Evolutionary conservation across 2,888 invertebrate species (phyloP), one percentile per base, ranked within the genome.

Genomic region (Gasteruption jaculator): DNA sequence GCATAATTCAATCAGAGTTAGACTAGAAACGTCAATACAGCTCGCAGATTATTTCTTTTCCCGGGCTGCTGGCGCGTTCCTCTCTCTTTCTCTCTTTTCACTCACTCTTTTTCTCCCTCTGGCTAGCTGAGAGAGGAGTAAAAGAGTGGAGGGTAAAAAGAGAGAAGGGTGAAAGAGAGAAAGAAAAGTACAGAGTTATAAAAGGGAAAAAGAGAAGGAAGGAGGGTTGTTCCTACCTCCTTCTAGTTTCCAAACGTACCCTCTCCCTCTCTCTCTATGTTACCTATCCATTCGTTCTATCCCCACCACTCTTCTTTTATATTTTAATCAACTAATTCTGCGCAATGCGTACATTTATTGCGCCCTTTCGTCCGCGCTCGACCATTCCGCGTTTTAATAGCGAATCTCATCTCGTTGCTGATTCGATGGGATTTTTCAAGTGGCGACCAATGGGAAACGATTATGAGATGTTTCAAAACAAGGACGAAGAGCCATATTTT

Each of bases 11-110:
- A 70, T 70, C 70, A 70, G 68, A 69, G 69, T 70, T 69, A 69
- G 70, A 70, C 70, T 70, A 70, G 69, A 70, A 70, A 70, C 70
- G 70, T 70, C 70, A 70, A 70, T 70, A 70, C 68, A 70, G 70
- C 70, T 70, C 68, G 68, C 68, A 69, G 70, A 70, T 70, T 70
- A 69, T 69, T 70, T 70, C 68, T 67, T 67, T 67, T 65, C 67
- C 67, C 67, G 67, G 66, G 66, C 64, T 58, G 61, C 58, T 59
- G 52, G 51, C 56, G 53, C 53, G 59, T 46, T 54, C 50, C 50
- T 48, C 52, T 53, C 49, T 48, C 52, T 37, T 43, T 48, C 33
- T 15, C 33, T 33, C 41, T 21, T 43, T 47, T 34, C 14, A n/a
- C 11, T 20, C 43, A 37, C 52, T 46, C 44, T 45, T 48, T 42